Evolutionary conservation across 2,113 vertebrate species (phyloP).

Genomic region (Melanostigma gelatinosum): DNA sequence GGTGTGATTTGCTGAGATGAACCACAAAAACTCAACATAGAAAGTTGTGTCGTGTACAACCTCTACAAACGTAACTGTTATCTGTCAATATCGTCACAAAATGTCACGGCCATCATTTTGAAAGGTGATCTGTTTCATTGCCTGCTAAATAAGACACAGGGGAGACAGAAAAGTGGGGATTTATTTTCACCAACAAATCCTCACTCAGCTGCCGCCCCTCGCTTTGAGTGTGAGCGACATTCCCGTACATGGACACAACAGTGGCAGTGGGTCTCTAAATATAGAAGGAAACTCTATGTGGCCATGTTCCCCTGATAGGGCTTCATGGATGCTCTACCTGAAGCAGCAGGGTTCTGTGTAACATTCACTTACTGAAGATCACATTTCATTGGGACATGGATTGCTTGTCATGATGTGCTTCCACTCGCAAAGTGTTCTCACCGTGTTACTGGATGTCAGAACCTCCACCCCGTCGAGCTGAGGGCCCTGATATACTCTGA

Average conservation of each 20-base stretch:
- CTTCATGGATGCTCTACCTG: slow-evolving; percentile 50
- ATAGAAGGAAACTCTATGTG: slow-evolving; percentile 72
- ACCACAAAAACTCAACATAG: not conserved
- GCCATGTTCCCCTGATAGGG: slow-evolving; percentile 40
- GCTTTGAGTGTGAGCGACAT: slow-evolving; percentile 39
- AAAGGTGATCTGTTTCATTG: slow-evolving; percentile 61
- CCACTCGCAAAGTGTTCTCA: slow-evolving; percentile 61
- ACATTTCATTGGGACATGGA: slow-evolving; percentile 26
- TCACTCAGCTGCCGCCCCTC: slow-evolving; percentile 37
- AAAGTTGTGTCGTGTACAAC: not conserved
- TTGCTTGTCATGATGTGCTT: slow-evolving; percentile 22
- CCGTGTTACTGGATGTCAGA: slow-evolving; percentile 73
- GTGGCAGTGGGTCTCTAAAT: slow-evolving; percentile 68
- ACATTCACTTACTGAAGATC: slow-evolving; percentile 35
- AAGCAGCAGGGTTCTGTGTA: slow-evolving; percentile 26
- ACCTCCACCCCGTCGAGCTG: slow-evolving; percentile 79
- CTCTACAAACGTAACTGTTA: not conserved
- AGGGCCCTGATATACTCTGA: slow-evolving; percentile 82
- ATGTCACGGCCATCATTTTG: slow-evolving; percentile 6
- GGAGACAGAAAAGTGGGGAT: slow-evolving; percentile 38
- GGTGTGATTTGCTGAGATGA: not conserved
- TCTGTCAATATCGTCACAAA: slow-evolving; percentile 14
- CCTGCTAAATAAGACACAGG: slow-evolving; percentile 47
- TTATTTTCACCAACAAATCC: slow-evolving; percentile 69
- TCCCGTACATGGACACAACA: slow-evolving; percentile 75